phyloP scores from a whole-genome alignment of 2,113 vertebrate species.

The Salvelinus namaycush region DNA sequence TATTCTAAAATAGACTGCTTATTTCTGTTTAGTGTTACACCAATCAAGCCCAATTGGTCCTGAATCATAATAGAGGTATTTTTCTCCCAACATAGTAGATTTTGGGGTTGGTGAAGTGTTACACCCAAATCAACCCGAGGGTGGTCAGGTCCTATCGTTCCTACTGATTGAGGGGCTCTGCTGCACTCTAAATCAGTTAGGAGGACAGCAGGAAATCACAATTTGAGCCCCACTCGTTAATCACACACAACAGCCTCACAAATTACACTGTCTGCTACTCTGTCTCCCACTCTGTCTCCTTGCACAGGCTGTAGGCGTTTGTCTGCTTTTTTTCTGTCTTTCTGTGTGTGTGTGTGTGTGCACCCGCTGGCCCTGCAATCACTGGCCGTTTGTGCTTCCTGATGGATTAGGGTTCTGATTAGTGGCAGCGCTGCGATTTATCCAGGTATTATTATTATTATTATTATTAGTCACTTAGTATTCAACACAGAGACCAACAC shows the following conservation, averaged over 20 bases:
- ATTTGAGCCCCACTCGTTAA: conserved; percentile 63
- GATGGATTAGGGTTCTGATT: conserved; percentile 62
- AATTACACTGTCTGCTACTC: conserved; percentile 12
- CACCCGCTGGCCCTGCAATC: conserved; percentile 44
- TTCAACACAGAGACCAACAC: conserved; percentile 48
- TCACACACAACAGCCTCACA: conserved; percentile 58
- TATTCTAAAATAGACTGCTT: too few relatives aligned
- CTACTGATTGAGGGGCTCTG: conserved; percentile 43
- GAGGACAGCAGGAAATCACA: conserved; percentile 54
- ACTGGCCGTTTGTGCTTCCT: conserved; percentile 54
- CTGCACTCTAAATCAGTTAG: conserved; percentile 52
- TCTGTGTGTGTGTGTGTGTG: conserved; percentile 3
- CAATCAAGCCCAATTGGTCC: conserved; percentile 1
- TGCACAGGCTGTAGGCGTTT: background rate
- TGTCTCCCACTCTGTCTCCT: too few relatives aligned
- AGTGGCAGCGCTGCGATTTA: conserved; percentile 59
- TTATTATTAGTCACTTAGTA: conserved; percentile 45
- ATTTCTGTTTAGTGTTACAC: background rate
- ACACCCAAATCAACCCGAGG: conserved; percentile 23
- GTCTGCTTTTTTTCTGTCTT: background rate
- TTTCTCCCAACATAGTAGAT: conserved; percentile 14
- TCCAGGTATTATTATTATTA: conserved; percentile 52
- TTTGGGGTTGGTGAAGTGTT: conserved; percentile 25
- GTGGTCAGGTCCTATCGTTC: conserved; percentile 7
- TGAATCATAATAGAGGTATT: conserved; percentile 9